Conservation (phyloP, 1,140 invertebrate species). For the Musca vetustissima region DNA sequence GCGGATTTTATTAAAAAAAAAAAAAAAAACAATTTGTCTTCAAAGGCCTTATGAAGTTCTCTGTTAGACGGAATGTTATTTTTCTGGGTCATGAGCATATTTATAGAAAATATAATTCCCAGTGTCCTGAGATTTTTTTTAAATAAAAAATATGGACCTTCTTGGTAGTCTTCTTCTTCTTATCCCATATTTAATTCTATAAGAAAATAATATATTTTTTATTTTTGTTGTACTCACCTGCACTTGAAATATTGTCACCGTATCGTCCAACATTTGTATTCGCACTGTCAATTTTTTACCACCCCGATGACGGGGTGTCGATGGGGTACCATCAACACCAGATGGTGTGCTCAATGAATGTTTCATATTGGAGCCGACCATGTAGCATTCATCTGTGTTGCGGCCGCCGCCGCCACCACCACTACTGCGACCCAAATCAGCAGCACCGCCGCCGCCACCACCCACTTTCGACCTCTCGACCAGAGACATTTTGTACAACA, state of each 20-base stretch:
- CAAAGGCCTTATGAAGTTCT: too few species aligned
- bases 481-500: constrained; percentile 54
- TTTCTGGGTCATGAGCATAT: too few species aligned
- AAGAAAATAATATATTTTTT: too few species aligned
- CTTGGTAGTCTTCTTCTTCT: background rate
- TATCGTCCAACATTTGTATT: constrained; percentile 86
- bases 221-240: constrained; percentile 65
- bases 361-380: constrained; percentile 65
- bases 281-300: constrained; percentile 85
- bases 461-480: constrained; percentile 42
- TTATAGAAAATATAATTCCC: too few species aligned
- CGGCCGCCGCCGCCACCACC: constrained; percentile 26
- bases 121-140: too few species aligned
- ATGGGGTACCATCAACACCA: constrained; percentile 76
- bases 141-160: too few species aligned
- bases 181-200: too few species aligned
- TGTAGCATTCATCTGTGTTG: constrained; percentile 32
- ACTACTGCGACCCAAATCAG: constrained; percentile 30
- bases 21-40: too few species aligned
- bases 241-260: constrained; percentile 86
- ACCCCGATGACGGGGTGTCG: constrained; percentile 71
- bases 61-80: too few species aligned
- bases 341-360: constrained; percentile 81
- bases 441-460: constrained; percentile 45
- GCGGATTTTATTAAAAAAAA: too few species aligned